Base-by-base conservation (phyloP, 1,140 invertebrate genomes). In the Tetramorium alpestre region DNA sequence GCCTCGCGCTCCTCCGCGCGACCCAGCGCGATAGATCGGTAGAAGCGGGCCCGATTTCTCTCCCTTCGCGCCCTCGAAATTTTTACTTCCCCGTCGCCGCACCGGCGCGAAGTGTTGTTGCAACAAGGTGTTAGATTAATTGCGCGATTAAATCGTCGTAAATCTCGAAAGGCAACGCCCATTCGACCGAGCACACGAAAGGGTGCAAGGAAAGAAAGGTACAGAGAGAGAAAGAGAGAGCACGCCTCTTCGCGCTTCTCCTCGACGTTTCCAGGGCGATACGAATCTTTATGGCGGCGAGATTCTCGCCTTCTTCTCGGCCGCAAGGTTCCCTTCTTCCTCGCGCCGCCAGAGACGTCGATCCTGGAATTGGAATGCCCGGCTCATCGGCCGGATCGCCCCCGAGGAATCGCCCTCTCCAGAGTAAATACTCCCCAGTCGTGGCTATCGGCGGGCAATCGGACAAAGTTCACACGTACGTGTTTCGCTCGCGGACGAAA, bases 71-170 rank as follows among this genome's bases (percentile, higher is more conserved):
- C 70, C 62, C 51, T 72, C 62, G 77, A 28, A 13, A 76, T 85
- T 85, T 77, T 77, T 85, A 51, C 64, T 77, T 77, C 54, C 41
- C 65, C 56, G 38, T 33, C 51, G 70, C 54, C 38, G 64, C 41
- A 69, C 41, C 90, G 87, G 78, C 88, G 89, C 89, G 92, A 94
- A 93, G 92, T 94, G 93, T 94, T 95, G 93, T 94, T 95, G 93
- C 93, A 94, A 94, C 93, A 94, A 95, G 94, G 94, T 94, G 94
- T 95, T 95, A 95, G 94, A 95, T 95, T 95, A 95, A 95, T 95
- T 95, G 94, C 94, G 89, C 93, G 94, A 95, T 95, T 94, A 95
- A 94, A 94, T 93, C 89, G 90, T 94, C 94, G 94, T 95, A 94
- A 95, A 95, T 95, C 93, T 94, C 89, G 90, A 85, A 87, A 88